Percentiles rank a stretch among this genome's conserved stretches.
Evolutionary conservation across 2,888 invertebrate species (phyloP).

Genomic region (Sesia apiformis): DNA sequence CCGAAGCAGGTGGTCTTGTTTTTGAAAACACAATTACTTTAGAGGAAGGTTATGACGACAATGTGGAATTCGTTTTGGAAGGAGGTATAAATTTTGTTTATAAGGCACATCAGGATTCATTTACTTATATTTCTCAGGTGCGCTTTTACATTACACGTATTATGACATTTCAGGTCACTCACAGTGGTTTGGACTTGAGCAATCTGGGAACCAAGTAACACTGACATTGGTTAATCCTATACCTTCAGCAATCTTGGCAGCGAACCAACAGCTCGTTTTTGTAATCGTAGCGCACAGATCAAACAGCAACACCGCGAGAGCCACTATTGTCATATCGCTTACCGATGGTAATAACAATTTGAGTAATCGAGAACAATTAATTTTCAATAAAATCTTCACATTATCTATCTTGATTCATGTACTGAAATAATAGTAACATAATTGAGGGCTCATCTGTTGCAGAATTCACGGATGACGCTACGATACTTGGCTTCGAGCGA

Average conservation of each 20-base stretch:
- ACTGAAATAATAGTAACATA: conserved; percentile 8
- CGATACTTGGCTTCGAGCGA: not conserved
- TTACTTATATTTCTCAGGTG: too few relatives aligned
- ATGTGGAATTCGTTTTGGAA: conserved; percentile 1
- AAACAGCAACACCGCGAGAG: conserved; percentile 12
- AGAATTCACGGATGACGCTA: conserved; percentile 2
- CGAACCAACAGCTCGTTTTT: conserved; percentile 21
- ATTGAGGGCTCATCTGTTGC: conserved; percentile 5
- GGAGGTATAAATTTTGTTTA: conserved; percentile 1
- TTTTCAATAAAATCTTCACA: not conserved
- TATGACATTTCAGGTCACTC: conserved; percentile 6
- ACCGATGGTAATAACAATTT: not conserved
- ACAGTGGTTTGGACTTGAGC: conserved; percentile 5
- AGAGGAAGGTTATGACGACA: not conserved
- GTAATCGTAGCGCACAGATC: conserved; percentile 15
- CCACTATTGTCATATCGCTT: conserved; percentile 17
- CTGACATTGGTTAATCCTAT: conserved; percentile 13
- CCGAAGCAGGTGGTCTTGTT: not conserved
- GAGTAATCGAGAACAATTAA: not conserved
- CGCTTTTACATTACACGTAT: not conserved
- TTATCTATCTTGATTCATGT: conserved; percentile 5
- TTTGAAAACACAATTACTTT: not conserved
- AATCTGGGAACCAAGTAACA: conserved; percentile 8
- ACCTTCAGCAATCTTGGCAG: conserved; percentile 20
- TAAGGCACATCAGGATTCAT: too few relatives aligned